Evolutionary conservation across 1,140 invertebrate species (phyloP).

Genomic region (Mizuhopecten yessoensis): DNA sequence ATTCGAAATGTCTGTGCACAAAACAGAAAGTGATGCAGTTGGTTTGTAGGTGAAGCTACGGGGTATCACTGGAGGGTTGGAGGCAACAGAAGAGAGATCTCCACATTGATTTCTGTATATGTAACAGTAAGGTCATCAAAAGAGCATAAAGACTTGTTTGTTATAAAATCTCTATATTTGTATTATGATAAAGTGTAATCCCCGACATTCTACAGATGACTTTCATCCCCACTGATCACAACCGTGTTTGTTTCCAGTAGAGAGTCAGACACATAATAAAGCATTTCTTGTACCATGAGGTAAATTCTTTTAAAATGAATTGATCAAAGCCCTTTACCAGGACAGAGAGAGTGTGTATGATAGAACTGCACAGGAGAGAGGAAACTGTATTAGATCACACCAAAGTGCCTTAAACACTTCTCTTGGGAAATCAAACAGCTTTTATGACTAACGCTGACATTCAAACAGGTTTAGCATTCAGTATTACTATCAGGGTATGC

Average conservation of each 20-base stretch:
- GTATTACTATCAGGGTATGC: background rate
- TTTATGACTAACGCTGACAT: background rate
- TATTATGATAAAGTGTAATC: background rate
- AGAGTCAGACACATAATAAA: background rate
- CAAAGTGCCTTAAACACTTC: background rate
- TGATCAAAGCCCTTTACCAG: background rate
- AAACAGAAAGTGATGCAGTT: too few relatives aligned
- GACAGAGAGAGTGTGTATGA: background rate
- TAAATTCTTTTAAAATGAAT: background rate
- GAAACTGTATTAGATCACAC: background rate
- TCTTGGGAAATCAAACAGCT: constrained; percentile 17
- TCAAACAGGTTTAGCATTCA: background rate
- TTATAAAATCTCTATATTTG: background rate
- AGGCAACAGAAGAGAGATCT: too few relatives aligned
- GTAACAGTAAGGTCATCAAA: too few relatives aligned
- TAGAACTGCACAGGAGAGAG: background rate
- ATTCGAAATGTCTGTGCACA: too few relatives aligned
- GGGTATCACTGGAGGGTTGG: too few relatives aligned
- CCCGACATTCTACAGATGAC: background rate
- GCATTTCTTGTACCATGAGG: too few relatives aligned
- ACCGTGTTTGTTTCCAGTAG: background rate
- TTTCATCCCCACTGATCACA: background rate
- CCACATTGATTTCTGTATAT: too few relatives aligned
- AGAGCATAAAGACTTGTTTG: too few relatives aligned
- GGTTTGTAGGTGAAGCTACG: too few relatives aligned